These are phyloP conservation scores for Polydesmus complanatus DNA, from an alignment of 2,888 invertebrate species.

Conservation along the genomic window DNA sequence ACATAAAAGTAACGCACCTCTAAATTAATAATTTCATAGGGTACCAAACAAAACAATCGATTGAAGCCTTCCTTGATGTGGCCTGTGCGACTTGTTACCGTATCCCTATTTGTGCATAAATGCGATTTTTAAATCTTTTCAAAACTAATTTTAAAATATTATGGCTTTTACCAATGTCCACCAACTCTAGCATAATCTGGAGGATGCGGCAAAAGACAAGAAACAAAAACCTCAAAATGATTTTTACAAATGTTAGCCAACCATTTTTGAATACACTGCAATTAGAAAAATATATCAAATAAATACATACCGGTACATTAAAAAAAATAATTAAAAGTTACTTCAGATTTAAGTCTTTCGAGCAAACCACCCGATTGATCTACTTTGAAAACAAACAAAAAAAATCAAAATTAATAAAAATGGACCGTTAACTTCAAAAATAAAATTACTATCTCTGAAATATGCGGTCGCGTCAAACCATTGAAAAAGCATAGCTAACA, in stretches of 20 bases:
- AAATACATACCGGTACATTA: too few relatives aligned
- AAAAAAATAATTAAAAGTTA: conserved; percentile 20
- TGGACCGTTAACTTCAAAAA: background rate
- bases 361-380: conserved; percentile 60
- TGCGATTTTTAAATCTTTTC: too few relatives aligned
- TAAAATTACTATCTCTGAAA: conserved; percentile 66
- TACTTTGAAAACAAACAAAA: conserved; percentile 24
- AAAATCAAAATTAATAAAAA: background rate
- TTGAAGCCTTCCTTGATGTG: conserved; percentile 91
- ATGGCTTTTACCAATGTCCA: conserved; percentile 62
- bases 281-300: background rate
- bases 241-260: conserved; percentile 63
- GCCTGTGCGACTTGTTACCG: conserved; percentile 59
- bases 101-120: conserved; percentile 54
- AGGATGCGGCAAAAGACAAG: conserved; percentile 89
- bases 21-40: conserved; percentile 90
- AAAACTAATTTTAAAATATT: too few relatives aligned
- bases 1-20: conserved; percentile 45
- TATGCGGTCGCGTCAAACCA: conserved; percentile 99
- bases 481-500: conserved; percentile 92
- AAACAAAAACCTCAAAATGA: conserved; percentile 78
- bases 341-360: conserved; percentile 76
- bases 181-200: conserved; percentile 90
- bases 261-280: conserved; percentile 76
- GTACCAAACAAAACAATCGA: conserved; percentile 85